Evolutionary conservation across 2,113 vertebrate genomes (phyloP).

Genomic region (Barbus barbus): DNA sequence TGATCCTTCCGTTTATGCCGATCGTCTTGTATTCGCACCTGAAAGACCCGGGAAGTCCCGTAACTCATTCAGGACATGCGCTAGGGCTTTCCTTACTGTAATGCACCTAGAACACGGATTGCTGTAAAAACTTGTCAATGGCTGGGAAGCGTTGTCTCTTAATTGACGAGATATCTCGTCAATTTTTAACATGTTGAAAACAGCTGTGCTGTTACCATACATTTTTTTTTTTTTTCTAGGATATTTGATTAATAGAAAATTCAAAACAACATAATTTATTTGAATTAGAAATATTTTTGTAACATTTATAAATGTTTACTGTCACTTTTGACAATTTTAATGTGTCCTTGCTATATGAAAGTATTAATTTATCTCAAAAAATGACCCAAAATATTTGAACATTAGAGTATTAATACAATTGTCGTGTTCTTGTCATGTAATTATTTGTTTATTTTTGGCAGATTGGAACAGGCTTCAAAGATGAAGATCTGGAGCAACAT

Average conservation of each 20-base stretch:
- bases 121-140: too few species aligned
- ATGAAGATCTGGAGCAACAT: slow-evolving; percentile 85
- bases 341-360: not conserved
- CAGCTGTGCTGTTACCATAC: too few species aligned
- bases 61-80: too few species aligned
- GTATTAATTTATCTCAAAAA: not conserved
- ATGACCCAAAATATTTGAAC: not conserved
- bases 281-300: not conserved
- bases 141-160: too few species aligned
- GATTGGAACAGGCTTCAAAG: slow-evolving; percentile 92
- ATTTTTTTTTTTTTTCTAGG: too few species aligned
- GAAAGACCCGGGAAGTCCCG: too few species aligned
- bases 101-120: too few species aligned
- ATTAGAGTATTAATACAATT: not conserved
- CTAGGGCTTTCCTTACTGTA: too few species aligned
- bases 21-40: too few species aligned
- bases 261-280: not conserved
- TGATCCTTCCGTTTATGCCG: too few species aligned
- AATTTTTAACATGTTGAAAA: not conserved
- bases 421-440: not conserved
- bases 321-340: not conserved
- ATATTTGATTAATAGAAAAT: too few species aligned
- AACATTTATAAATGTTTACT: not conserved
- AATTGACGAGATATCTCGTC: too few species aligned
- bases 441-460: slow-evolving; percentile 55